Conservation (phyloP, 1,140 invertebrate genomes). For the Aphaenogaster rudis region DNA sequence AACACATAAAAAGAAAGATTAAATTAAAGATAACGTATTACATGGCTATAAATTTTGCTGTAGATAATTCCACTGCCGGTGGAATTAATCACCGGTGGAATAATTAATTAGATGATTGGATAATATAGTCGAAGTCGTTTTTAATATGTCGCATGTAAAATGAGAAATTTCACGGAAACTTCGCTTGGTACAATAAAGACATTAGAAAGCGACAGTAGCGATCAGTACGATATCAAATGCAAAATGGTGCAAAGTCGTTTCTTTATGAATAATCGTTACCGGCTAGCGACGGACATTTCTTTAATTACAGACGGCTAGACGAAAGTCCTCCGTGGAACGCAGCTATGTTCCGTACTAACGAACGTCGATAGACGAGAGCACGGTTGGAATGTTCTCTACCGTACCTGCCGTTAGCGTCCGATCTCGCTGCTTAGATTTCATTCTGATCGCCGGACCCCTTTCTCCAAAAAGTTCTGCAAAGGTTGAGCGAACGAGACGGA, state of each 20-base stretch:
- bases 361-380: constrained; percentile 33
- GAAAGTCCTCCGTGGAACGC: constrained; percentile 5
- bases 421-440: constrained; percentile 46
- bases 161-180: background rate
- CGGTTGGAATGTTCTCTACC: background rate
- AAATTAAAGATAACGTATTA: background rate
- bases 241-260: constrained; percentile 3
- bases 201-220: background rate
- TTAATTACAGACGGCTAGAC: constrained; percentile 19
- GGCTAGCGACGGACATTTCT: background rate
- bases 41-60: background rate
- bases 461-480: constrained; percentile 15
- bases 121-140: background rate
- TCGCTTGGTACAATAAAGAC: background rate
- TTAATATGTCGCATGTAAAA: background rate
- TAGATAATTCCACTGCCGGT: background rate
- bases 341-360: constrained; percentile 24
- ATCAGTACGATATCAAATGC: background rate
- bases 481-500: background rate
- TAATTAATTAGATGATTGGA: background rate
- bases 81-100: background rate
- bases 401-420: constrained; percentile 19
- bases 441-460: constrained; percentile 9
- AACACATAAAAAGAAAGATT: background rate
- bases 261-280: constrained; percentile 6